Conservation (phyloP, 1,140 invertebrate genomes). For the Hycleus cichorii region DNA sequence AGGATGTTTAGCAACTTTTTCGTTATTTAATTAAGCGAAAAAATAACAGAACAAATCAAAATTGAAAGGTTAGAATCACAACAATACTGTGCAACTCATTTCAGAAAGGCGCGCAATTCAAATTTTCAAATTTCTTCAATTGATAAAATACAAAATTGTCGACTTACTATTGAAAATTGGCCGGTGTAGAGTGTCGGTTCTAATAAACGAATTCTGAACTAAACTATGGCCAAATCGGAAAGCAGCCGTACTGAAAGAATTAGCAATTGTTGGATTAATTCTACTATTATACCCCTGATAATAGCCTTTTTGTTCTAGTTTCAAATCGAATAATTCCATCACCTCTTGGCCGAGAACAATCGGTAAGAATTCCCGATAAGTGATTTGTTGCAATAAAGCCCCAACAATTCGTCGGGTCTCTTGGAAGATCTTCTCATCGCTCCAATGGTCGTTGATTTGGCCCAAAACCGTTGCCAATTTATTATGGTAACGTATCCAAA, state of each 20-base stretch:
- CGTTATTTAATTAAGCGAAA: too few species aligned
- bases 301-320: conserved; percentile 54
- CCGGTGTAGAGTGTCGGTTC: conserved; percentile 56
- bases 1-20: too few species aligned
- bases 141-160: background rate
- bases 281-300: conserved; percentile 68
- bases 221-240: conserved; percentile 93
- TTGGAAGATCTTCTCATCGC: conserved; percentile 80
- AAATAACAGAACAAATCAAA: too few species aligned
- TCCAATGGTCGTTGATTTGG: conserved; percentile 77
- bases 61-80: too few species aligned
- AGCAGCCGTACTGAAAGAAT: conserved; percentile 91
- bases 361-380: conserved; percentile 83
- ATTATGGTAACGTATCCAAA: conserved; percentile 88
- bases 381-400: conserved; percentile 79
- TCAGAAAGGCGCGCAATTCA: too few species aligned
- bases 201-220: conserved; percentile 68
- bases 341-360: conserved; percentile 64
- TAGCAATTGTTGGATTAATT: conserved; percentile 80
- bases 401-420: conserved; percentile 76
- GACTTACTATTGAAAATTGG: conserved; percentile 59
- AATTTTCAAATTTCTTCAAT: too few species aligned
- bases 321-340: conserved; percentile 62
- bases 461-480: conserved; percentile 69
- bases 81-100: too few species aligned